Base-by-base conservation (phyloP, 2,113 vertebrate species). In the Probosciger aterrimus region DNA sequence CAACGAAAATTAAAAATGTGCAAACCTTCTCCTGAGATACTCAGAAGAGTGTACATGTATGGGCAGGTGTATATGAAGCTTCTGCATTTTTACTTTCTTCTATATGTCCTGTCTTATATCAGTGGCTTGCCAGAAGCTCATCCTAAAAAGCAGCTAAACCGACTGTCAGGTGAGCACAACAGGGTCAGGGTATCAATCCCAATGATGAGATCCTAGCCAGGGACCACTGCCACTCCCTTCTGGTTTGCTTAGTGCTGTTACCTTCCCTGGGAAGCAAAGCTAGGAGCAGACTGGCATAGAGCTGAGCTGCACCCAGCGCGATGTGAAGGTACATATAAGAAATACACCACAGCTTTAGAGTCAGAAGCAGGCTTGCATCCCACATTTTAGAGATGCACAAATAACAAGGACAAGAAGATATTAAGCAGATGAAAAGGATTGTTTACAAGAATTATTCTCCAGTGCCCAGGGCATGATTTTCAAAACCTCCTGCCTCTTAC, bases 251-350 rank as follows among this genome's bases (percentile, higher is more conserved):
- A 5, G 8, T 10, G 37, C 27, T 28, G 7, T 16, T 60, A 35
- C 31, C 52, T 68, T 90, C 47, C 44, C 41, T 62, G 63, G 27
- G 50, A 82, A 69, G 41, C 39, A 50, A 64, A 88, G 43, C 33
- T 30, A 6, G 33, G 60, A 47, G 17, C 33, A 19, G 74, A n/a
- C 22, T 9, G 19, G 4, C 6, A 49, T 19, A 25, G n/a, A 2
- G 62, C 50, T 28, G 24, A 67, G 30, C 55, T 75, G 18, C 39
- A 47, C 30, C 19, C 59, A n/a, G 2, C 3, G 0, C 0, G 0
- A 31, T 1, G 0, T 0, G 0, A 50, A 14, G 49, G 6, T 25
- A 7, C 11, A 11, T n/a, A 14, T 0, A 50, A 33, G 55, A 89
- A 74, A 60, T 11, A 23, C 16, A 16, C 6, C 1, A 1, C 50